Percentiles rank a stretch among this genome's conserved stretches.
Evolutionary conservation across 2,113 vertebrate genomes (phyloP).

Genomic region (Epinephelus moara): DNA sequence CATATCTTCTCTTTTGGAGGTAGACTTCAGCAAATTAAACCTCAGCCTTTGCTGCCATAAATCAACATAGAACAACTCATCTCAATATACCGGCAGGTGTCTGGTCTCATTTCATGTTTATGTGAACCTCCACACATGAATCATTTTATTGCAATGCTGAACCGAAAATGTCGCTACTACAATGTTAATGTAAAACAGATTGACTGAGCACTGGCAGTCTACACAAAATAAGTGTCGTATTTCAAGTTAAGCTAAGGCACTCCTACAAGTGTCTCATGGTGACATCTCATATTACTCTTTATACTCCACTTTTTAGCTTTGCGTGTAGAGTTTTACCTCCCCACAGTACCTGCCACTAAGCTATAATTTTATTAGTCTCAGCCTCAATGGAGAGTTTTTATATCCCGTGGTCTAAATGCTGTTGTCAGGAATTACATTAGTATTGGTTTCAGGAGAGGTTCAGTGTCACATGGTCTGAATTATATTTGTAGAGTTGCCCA

Average conservation of each 20-base stretch:
- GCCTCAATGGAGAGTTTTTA: background rate
- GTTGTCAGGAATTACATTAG: conserved; percentile 32
- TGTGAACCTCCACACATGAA: background rate
- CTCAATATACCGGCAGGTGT: background rate
- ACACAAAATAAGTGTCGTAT: background rate
- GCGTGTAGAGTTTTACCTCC: background rate
- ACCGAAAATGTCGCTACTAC: background rate
- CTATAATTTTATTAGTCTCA: background rate
- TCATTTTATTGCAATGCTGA: background rate
- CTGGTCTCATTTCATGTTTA: background rate
- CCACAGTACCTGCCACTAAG: conserved; percentile 4
- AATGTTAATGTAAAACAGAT: background rate
- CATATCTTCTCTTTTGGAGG: background rate
- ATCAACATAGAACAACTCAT: background rate
- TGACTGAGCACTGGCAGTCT: background rate
- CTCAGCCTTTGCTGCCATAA: background rate
- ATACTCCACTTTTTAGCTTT: background rate
- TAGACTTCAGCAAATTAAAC: conserved; percentile 7
- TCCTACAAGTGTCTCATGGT: background rate
- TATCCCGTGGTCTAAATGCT: conserved; percentile 7
- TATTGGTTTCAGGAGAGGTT: conserved; percentile 15
- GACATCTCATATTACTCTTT: conserved; percentile 10
- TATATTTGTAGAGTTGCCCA: background rate
- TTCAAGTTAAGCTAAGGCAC: conserved; percentile 1
- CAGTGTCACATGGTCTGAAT: conserved; percentile 8